A percentile compares a stretch with the other conserved stretches of the same genome.
These are phyloP conservation scores for Eudyptes chrysolophus DNA, from an alignment of 2,113 vertebrate species.

Conservation along the genomic window DNA sequence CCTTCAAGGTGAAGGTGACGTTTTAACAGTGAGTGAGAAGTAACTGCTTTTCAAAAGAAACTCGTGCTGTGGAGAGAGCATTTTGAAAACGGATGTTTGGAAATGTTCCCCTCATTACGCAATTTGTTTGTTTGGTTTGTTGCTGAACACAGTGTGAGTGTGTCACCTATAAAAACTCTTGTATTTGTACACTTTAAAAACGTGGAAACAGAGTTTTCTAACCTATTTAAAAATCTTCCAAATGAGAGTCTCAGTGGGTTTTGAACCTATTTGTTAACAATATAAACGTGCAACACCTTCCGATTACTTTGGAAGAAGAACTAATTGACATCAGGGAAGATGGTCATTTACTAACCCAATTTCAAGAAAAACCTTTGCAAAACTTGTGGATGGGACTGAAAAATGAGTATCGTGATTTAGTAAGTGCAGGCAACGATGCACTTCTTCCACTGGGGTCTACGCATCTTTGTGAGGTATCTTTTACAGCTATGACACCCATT, in stretches of 20 bases:
- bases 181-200: background rate
- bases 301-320: background rate
- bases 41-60: background rate
- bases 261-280: background rate
- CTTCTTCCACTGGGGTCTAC: background rate
- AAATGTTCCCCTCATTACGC: background rate
- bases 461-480: background rate
- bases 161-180: background rate
- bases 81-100: background rate
- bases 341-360: background rate
- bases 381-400: background rate
- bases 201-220: background rate
- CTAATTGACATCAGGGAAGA: background rate
- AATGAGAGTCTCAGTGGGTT: background rate
- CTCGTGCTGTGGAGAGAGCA: background rate
- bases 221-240: background rate
- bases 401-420: accelerated
- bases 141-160: background rate
- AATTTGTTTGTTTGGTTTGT: background rate
- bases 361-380: background rate
- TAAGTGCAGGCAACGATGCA: background rate
- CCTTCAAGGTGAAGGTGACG: background rate
- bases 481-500: background rate
- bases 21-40: background rate
- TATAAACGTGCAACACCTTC: background rate